phyloP scores from a whole-genome alignment of 2,113 vertebrate species.

The Tiliqua scincoides region DNA sequence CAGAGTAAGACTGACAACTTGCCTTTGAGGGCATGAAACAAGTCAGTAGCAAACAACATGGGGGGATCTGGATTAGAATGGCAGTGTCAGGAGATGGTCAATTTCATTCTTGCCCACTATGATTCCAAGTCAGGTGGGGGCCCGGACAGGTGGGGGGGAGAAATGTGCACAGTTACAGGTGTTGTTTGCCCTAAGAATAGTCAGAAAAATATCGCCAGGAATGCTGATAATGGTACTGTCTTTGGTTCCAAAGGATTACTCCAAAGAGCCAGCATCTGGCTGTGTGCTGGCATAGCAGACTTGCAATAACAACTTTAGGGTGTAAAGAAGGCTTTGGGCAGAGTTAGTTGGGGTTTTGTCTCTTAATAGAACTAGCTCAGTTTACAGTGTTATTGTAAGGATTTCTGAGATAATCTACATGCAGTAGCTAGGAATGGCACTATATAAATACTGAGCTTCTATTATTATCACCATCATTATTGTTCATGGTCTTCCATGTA shows the following conservation, averaged over 20 bases:
- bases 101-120: too few species aligned
- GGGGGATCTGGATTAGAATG: too few species aligned
- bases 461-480: background rate
- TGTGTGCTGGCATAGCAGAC: background rate
- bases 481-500: background rate
- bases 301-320: background rate
- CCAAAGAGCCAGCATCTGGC: background rate
- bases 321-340: background rate
- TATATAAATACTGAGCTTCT: background rate
- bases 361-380: background rate
- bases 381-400: background rate
- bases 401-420: background rate
- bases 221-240: background rate
- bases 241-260: background rate
- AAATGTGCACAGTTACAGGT: too few species aligned
- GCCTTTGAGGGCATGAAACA: too few species aligned
- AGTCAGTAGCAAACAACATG: too few species aligned
- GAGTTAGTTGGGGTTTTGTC: background rate
- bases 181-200: too few species aligned
- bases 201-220: background rate
- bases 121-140: too few species aligned
- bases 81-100: too few species aligned
- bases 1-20: background rate
- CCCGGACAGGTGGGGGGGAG: too few species aligned
- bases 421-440: background rate